These are phyloP conservation scores for Cylas formicarius DNA, from an alignment of 1,140 invertebrate species.

Conservation along the genomic window DNA sequence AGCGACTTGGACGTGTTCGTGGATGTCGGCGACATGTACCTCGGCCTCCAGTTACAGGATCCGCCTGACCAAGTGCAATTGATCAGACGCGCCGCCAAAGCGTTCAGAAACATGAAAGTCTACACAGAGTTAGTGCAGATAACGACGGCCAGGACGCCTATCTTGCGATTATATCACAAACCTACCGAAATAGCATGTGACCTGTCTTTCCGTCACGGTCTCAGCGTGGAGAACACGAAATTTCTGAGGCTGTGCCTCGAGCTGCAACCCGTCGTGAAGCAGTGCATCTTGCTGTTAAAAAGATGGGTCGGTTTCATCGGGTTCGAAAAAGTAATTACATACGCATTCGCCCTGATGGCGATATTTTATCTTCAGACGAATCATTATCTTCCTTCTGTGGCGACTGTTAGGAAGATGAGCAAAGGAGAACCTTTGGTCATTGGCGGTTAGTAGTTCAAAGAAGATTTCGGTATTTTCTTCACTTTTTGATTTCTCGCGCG, in stretches of 20 bases:
- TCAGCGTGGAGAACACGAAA: slow-evolving; percentile 49
- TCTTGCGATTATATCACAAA: slow-evolving; percentile 48
- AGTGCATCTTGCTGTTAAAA: slow-evolving; percentile 44
- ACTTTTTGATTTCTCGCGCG: too few species aligned
- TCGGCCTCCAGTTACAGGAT: slow-evolving; percentile 33
- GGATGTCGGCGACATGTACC: slow-evolving; percentile 41
- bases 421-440: slow-evolving; percentile 18
- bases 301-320: slow-evolving; percentile 45
- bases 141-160: slow-evolving; percentile 47
- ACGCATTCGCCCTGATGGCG: slow-evolving; percentile 42
- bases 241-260: slow-evolving; percentile 43
- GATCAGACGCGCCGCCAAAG: slow-evolving; percentile 25
- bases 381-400: slow-evolving; percentile 32
- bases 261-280: slow-evolving; percentile 36
- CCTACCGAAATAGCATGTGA: slow-evolving; percentile 46
- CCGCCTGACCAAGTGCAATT: slow-evolving; percentile 29
- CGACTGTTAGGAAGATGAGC: slow-evolving; percentile 28
- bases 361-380: slow-evolving; percentile 42
- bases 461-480: too few species aligned
- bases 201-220: slow-evolving; percentile 50
- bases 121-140: slow-evolving; percentile 37
- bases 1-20: slow-evolving; percentile 49
- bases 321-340: slow-evolving; percentile 40
- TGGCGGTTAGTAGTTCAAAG: slow-evolving; percentile 26
- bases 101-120: slow-evolving; percentile 24